These are phyloP conservation scores for Clavelina lepadiformis DNA, from an alignment of 23 tunicate species.

Conservation along the genomic window DNA sequence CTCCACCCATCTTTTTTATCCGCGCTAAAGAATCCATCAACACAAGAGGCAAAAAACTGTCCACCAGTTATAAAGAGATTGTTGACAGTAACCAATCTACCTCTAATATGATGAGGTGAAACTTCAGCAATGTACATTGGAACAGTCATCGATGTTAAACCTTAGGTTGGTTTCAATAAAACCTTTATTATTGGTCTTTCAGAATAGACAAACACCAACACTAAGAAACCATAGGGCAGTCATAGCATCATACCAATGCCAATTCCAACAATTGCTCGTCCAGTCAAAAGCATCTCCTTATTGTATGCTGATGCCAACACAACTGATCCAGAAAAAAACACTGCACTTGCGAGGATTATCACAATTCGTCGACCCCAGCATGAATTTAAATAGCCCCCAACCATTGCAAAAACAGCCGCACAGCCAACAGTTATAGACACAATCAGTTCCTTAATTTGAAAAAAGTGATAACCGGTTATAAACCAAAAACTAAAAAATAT, in stretches of 20 bases:
- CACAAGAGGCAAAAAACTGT: conserved; percentile 83
- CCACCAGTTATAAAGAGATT: conserved; percentile 82
- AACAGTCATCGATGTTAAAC: conserved; percentile 87
- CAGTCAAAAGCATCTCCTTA: conserved; percentile 63
- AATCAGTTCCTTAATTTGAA: conserved; percentile 46
- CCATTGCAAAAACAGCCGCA: conserved; percentile 84
- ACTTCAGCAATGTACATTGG: conserved; percentile 97
- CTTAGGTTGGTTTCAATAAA: too few relatives aligned
- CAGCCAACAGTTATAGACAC: conserved; percentile 82
- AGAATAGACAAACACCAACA: background rate
- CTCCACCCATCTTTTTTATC: conserved; percentile 88
- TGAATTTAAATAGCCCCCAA: conserved; percentile 68
- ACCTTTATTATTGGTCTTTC: too few relatives aligned
- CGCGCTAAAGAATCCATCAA: conserved; percentile 82
- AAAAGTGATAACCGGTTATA: too few relatives aligned
- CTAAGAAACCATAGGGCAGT: background rate
- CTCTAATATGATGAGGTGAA: conserved; percentile 79
- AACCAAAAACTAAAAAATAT: too few relatives aligned
- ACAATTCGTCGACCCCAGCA: conserved; percentile 54
- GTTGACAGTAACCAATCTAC: conserved; percentile 67
- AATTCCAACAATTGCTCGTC: conserved; percentile 89
- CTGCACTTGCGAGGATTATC: conserved; percentile 60
- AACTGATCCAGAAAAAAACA: conserved; percentile 72
- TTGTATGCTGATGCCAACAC: conserved; percentile 45
- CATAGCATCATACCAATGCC: conserved; percentile 58